Evolutionary conservation across 2,888 invertebrate genomes (phyloP), one percentile per base, ranked within the genome.

Genomic region (Copidosoma aretas): DNA sequence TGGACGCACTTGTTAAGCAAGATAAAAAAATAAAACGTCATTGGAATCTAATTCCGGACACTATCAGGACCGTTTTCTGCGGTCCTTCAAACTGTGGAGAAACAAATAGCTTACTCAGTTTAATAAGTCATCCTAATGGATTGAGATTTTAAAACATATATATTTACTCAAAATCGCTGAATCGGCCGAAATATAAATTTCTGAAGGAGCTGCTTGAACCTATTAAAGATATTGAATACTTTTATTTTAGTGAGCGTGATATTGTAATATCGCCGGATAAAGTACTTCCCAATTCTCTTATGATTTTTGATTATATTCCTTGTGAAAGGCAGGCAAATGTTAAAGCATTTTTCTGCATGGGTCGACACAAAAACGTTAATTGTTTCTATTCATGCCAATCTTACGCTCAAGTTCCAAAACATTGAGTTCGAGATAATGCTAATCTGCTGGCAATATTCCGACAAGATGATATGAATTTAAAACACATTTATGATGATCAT

Each of bases 301-400:
- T 83, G 70, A 79, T 84, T 61, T 83, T 84, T 71, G 82, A 83
- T 73, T 82, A 84, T 75, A 77, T 82, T 24, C 77, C 78, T 21
- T 81, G 79, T 25, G 74, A 75, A 57, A 77, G 75, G 32, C 75
- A 76, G 54, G 64, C 74, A 51, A 61, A 71, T 19, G 57, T 76
- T 0, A 64, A 69, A 63, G 71, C 68, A 8, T 74, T 72, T 62
- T 77, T 75, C 53, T 71, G 73, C 12, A 73, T 72, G 67, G 75
- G 76, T 0, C 56, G 76, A 59, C 75, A 77, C 54, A 65, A 64
- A 24, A 60, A 63, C 32, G 76, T 82, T 17, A 81, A 82, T 32
- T 32, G 32, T 32, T 32, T 32, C 8, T 32, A 32, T 32, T 8
- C 8, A 32, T 32, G 32, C 8, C 67, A 54, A 22, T 21, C 54